Evolutionary conservation across 2,888 invertebrate genomes (phyloP), one percentile per base, ranked within the genome.

Genomic region (Caenorhabditis becei): DNA sequence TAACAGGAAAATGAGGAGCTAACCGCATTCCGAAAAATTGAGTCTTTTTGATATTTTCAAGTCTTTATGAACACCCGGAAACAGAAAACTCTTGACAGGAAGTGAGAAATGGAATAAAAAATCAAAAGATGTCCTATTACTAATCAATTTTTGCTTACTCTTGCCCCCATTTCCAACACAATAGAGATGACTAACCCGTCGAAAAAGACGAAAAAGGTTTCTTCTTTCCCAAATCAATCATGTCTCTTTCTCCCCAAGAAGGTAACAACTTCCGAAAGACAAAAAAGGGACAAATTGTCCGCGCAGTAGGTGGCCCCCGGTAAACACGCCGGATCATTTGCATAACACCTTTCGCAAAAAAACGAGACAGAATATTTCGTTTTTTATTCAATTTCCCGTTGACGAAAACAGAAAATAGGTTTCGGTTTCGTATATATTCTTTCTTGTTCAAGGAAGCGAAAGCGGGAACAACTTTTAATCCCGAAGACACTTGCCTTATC

Each of bases 391-490:
- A 58, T 49, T 49, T 49, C 20, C 20, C 20, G 20, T 16, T 3
- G 14, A 41, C 16, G 2, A 3, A 41, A 41, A 41, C 41, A 14
- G 41, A 41, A 10, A 41, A 41, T 32, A 32, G 41, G 16, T 71
- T 62, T 62, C 51, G n/a, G 62, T 59, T 70, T 69, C 58, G 59
- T 61, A 59, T 41, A 61, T 20, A 32, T 32, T 7, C 10, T 32
- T 10, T 32, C 32, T 7, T 32, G 4, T 28, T 58, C 23, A 35
- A 59, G 51, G 53, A 51, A 37, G 23, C 16, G 41, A 14, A 56
- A 58, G 23, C 44, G 4, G 61, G 54, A 78, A 78, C 70, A 70
- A 78, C 69, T 63, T 69, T 58, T 77, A 70, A 62, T 72, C 72
- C 72, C 32, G 71, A 18, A 51, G 54, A 62, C 51, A 35, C 53